Conservation (phyloP, 2,888 invertebrate species). For the Seladonia tumulorum region DNA sequence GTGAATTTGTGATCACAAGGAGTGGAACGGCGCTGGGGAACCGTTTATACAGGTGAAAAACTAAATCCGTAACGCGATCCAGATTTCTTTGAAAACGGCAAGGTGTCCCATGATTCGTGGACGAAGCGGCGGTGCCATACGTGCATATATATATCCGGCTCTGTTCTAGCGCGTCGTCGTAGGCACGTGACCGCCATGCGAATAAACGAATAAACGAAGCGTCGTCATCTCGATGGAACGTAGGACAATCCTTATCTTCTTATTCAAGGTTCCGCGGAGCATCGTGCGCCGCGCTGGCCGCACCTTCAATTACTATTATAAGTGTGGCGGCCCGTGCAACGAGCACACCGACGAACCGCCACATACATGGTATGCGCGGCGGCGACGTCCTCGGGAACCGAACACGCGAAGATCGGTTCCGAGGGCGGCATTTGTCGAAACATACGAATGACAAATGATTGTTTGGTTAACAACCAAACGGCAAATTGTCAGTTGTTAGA, state of each 20-base stretch:
- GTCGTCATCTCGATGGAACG: slow-evolving; percentile 42
- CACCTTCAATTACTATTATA: slow-evolving; percentile 36
- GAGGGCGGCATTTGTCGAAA: too few species aligned
- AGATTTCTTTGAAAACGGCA: neutral
- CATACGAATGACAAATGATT: too few species aligned
- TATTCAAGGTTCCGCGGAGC: slow-evolving; percentile 36
- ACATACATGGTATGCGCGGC: too few species aligned
- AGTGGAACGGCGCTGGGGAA: neutral
- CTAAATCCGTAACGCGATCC: neutral
- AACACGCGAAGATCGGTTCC: too few species aligned
- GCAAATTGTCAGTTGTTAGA: too few species aligned
- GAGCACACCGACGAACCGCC: too few species aligned
- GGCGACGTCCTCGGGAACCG: too few species aligned
- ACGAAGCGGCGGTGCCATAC: neutral
- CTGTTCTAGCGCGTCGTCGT: neutral
- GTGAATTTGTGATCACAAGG: neutral
- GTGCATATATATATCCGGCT: neutral
- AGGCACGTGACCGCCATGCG: slow-evolving; percentile 18
- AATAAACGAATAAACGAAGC: slow-evolving; percentile 36
- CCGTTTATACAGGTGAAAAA: too few species aligned
- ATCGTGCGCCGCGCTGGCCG: slow-evolving; percentile 14
- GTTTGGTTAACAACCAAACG: too few species aligned
- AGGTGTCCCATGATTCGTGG: neutral
- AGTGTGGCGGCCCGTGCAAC: too few species aligned
- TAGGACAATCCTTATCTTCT: slow-evolving; percentile 39